A percentile compares a stretch with the other conserved stretches of the same genome.
These are phyloP conservation scores for Drosophila recens DNA, from an alignment of 2,888 invertebrate genomes.

Conservation along the genomic window DNA sequence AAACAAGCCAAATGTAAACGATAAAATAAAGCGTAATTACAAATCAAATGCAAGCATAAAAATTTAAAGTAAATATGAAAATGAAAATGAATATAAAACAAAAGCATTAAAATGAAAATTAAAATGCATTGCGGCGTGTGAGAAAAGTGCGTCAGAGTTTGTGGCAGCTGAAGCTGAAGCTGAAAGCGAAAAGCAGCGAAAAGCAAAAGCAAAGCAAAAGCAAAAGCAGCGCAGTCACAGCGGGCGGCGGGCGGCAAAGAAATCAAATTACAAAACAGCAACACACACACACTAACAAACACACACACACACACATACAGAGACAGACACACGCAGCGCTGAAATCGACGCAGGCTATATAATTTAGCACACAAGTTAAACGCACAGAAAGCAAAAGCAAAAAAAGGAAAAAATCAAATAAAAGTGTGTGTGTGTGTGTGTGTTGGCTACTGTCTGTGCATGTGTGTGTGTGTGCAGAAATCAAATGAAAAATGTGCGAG, in stretches of 20 bases:
- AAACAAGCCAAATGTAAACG: background rate
- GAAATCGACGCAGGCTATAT: slow-evolving; percentile 72
- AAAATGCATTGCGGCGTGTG: slow-evolving; percentile 27
- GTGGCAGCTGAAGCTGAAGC: background rate
- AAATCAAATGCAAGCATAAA: background rate
- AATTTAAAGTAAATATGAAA: background rate
- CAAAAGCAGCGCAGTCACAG: slow-evolving; percentile 57
- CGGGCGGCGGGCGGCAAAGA: slow-evolving; percentile 69
- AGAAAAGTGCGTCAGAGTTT: slow-evolving; percentile 66
- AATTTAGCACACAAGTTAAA: slow-evolving; percentile 80
- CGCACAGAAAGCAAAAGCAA: slow-evolving; percentile 44
- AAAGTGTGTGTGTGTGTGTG: slow-evolving; percentile 17
- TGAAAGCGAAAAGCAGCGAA: slow-evolving; percentile 24
- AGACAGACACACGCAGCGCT: slow-evolving; percentile 50
- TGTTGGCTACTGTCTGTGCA: slow-evolving; percentile 19
- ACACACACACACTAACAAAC: slow-evolving; percentile 46
- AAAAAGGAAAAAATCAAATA: slow-evolving; percentile 41
- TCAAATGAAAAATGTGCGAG: slow-evolving; percentile 44
- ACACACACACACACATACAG: slow-evolving; percentile 16
- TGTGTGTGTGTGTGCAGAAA: slow-evolving; percentile 39
- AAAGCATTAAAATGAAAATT: slow-evolving; percentile 10
- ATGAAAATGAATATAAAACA: slow-evolving; percentile 23
- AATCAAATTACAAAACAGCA: slow-evolving; percentile 79
- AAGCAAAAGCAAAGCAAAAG: slow-evolving; percentile 49
- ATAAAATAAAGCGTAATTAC: background rate